A percentile compares a stretch with the other conserved stretches of the same genome.
These are phyloP conservation scores for Heliconius himera DNA, from an alignment of 1,140 invertebrate species.

Conservation along the genomic window DNA sequence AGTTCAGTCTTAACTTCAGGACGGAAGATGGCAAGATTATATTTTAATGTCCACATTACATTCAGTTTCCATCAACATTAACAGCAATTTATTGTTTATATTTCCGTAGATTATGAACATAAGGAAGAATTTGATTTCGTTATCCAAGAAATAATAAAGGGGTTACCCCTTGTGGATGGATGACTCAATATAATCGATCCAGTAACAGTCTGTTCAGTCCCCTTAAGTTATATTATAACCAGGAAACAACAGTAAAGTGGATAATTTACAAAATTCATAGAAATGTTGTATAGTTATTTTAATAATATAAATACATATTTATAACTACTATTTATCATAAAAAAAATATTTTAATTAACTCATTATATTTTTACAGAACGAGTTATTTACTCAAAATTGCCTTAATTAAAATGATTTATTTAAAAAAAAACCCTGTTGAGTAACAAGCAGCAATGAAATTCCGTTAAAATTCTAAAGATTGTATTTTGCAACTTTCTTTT, in stretches of 20 bases:
- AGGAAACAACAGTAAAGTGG: not conserved
- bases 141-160: not conserved
- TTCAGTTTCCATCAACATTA: not conserved
- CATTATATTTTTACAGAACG: not conserved
- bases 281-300: not conserved
- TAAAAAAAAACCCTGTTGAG: not conserved
- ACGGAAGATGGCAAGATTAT: not conserved
- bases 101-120: not conserved
- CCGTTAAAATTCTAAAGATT: slow-evolving; percentile 9
- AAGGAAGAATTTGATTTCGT: not conserved
- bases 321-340: not conserved
- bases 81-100: not conserved
- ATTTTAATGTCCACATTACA: not conserved
- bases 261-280: not conserved
- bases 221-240: not conserved
- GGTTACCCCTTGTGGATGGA: not conserved
- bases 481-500: slow-evolving; percentile 13
- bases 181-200: slow-evolving; percentile 4
- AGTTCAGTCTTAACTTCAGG: not conserved
- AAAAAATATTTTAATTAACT: not conserved
- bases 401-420: slow-evolving; percentile 9
- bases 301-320: slow-evolving; percentile 7
- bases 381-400: not conserved
- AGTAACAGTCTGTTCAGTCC: not conserved
- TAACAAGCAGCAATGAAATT: not conserved